Evolutionary conservation across 2,888 invertebrate genomes (phyloP).

Genomic region (Urechis unicinctus): DNA sequence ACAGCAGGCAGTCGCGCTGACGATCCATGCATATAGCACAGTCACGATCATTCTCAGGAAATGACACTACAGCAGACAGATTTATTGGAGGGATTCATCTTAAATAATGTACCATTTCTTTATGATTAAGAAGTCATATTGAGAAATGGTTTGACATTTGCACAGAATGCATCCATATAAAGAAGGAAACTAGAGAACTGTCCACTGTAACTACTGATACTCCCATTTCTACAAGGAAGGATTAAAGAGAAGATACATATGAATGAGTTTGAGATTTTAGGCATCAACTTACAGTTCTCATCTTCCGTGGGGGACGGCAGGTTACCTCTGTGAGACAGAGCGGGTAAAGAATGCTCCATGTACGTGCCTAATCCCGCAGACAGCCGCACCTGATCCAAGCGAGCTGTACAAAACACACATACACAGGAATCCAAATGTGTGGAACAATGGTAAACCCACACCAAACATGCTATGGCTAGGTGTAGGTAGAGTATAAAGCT

Average conservation of each 20-base stretch:
- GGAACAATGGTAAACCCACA: too few relatives aligned
- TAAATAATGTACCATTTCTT: too few relatives aligned
- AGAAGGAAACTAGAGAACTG: too few relatives aligned
- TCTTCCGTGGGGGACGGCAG: slow-evolving; percentile 21
- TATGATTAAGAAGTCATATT: too few relatives aligned
- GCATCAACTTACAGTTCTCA: slow-evolving; percentile 22
- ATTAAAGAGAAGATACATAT: background rate
- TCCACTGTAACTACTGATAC: too few relatives aligned
- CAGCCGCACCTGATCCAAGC: slow-evolving; percentile 33
- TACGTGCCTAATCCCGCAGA: slow-evolving; percentile 28
- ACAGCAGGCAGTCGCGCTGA: slow-evolving; percentile 49
- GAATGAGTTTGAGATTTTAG: too few relatives aligned
- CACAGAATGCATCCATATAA: too few relatives aligned
- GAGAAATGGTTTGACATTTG: too few relatives aligned
- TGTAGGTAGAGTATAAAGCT: too few relatives aligned
- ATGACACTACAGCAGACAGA: slow-evolving; percentile 7
- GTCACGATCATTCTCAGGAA: slow-evolving; percentile 38
- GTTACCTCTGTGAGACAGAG: slow-evolving; percentile 34
- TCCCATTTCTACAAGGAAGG: background rate
- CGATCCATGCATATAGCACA: slow-evolving; percentile 54
- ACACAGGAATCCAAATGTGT: too few relatives aligned
- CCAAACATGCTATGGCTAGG: too few relatives aligned
- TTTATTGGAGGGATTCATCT: background rate
- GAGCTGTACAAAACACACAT: slow-evolving; percentile 23
- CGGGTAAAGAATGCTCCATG: slow-evolving; percentile 31